phyloP scores from a whole-genome alignment of 2,888 invertebrate species.

The Sepioteuthis lessoniana region DNA sequence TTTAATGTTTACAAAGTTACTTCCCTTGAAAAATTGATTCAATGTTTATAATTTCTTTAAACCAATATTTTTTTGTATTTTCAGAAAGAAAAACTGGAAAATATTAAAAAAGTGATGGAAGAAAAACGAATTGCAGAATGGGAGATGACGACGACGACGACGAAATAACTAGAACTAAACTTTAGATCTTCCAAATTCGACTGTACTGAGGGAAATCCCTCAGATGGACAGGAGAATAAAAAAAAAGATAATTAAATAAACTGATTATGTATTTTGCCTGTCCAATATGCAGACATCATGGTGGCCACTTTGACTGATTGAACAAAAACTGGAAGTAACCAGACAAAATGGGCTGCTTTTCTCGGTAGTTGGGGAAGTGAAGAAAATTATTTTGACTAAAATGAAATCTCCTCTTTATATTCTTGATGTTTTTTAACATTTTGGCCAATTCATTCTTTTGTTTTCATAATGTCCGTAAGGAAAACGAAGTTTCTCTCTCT shows the following conservation, averaged over 20 bases:
- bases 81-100: slow-evolving; percentile 50
- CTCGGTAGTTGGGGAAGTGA: too few relatives aligned
- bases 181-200: background rate
- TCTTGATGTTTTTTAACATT: too few relatives aligned
- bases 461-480: too few relatives aligned
- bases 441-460: too few relatives aligned
- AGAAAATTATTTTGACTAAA: background rate
- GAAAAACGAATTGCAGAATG: slow-evolving; percentile 50
- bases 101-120: slow-evolving; percentile 50
- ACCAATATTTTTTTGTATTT: background rate
- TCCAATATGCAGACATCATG: background rate
- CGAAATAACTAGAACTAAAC: background rate
- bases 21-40: background rate
- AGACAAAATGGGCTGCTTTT: too few relatives aligned
- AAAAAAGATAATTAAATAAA: too few relatives aligned
- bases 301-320: background rate
- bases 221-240: background rate
- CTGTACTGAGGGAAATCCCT: background rate
- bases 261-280: background rate
- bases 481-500: too few relatives aligned
- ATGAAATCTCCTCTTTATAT: background rate
- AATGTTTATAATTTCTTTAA: too few relatives aligned
- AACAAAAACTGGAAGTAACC: background rate
- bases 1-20: background rate
- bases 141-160: background rate